These are phyloP conservation scores for Neotragus pygmaeus DNA, from an alignment of 2,113 vertebrate genomes.

Conservation along the genomic window DNA sequence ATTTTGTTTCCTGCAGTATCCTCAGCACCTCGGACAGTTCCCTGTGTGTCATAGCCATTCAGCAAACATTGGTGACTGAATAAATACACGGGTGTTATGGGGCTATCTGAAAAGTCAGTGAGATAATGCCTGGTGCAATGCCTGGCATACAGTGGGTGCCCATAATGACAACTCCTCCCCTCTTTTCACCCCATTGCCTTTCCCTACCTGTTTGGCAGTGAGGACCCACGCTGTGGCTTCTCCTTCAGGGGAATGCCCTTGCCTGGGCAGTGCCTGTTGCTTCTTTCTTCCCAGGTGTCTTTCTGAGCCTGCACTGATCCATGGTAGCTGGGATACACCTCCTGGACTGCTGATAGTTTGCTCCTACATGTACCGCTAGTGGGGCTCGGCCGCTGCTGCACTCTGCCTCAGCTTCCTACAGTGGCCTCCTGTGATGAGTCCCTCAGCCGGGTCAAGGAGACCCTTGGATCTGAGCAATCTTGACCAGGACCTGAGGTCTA, in stretches of 20 bases:
- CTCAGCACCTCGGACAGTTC: background rate
- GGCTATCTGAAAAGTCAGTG: background rate
- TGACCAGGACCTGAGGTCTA: background rate
- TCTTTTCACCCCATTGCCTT: background rate
- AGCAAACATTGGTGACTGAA: background rate
- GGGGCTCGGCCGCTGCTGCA: background rate
- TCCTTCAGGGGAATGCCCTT: background rate
- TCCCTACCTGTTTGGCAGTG: background rate
- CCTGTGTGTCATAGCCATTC: accelerated
- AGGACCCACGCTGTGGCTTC: background rate
- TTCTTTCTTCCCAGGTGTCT: background rate
- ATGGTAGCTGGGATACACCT: background rate
- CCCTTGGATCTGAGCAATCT: background rate
- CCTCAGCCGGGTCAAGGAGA: background rate
- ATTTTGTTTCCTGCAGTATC: background rate
- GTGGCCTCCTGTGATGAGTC: background rate
- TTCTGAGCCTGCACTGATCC: background rate
- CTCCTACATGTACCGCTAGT: background rate
- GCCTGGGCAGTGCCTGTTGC: background rate
- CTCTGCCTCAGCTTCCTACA: background rate
- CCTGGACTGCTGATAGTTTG: background rate
- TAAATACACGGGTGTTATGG: background rate
- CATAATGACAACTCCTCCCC: background rate
- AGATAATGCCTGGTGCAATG: background rate
- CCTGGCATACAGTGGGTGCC: background rate